Evolutionary conservation across 53 echinoderm and acorn worm species (phyloP).

Genomic region (Antedon mediterranea): DNA sequence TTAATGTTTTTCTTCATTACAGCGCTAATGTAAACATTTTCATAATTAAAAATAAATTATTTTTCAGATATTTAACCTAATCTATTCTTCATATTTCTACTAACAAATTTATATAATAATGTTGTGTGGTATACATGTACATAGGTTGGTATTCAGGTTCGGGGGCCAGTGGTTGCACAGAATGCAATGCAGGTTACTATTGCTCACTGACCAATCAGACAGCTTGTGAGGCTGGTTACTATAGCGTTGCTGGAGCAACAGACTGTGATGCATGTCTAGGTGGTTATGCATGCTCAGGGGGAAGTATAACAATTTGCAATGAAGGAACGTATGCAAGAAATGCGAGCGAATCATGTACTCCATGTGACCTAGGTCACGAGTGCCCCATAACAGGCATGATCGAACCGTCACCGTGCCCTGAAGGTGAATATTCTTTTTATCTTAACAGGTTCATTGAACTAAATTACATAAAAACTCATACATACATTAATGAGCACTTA

Average conservation of each 20-base stretch:
- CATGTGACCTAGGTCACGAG: constrained; percentile 52
- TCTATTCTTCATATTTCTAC: no score
- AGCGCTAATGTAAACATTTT: no score
- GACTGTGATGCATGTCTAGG: constrained; percentile 59
- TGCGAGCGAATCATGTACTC: constrained; percentile 47
- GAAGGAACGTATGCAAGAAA: constrained; percentile 53
- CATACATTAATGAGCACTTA: no score
- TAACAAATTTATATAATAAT: no score
- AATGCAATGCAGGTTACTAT: constrained; percentile 57
- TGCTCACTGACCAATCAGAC: constrained; percentile 38
- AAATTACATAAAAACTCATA: not conserved
- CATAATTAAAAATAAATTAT: no score
- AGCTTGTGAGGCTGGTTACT: constrained; percentile 51
- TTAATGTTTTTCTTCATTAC: no score
- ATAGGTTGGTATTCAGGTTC: constrained; percentile 23
- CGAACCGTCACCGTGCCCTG: constrained; percentile 62
- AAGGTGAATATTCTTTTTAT: constrained; percentile 8
- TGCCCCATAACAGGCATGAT: constrained; percentile 41
- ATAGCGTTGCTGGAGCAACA: constrained; percentile 52
- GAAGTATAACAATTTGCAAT: constrained; percentile 13
- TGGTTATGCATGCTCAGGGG: constrained; percentile 41
- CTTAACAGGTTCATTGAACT: not conserved
- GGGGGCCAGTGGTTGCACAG: constrained; percentile 30
- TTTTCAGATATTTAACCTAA: no score
- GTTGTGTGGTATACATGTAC: not conserved